Evolutionary conservation across 1,140 invertebrate species (phyloP), one percentile per base, ranked within the genome.

Genomic region (Lepidurus apus): DNA sequence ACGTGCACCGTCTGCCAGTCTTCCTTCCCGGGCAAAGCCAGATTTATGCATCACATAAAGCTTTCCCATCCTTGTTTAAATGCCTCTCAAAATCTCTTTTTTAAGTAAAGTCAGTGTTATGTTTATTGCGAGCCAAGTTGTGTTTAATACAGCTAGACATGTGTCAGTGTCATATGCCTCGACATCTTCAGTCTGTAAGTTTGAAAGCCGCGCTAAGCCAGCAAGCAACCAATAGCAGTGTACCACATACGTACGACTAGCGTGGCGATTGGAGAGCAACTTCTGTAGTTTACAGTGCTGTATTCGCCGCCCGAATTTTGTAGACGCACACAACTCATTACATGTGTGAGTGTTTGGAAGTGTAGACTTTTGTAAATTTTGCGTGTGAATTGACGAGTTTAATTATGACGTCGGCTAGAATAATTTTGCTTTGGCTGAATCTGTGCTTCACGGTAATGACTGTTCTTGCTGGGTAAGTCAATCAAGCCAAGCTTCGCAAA

Each of bases 401-500:
- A 34, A 34, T 34, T n/a, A 65, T 65, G 53, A 65, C 53, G 17
- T 65, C 53, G 53, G 8, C 17, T 21, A 65, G 21, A 65, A 65
- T n/a, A 65, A 17, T 65, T 65, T 65, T 77, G 10, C 9, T 77
- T n/a, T 77, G 43, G 7, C 34, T 77, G 10, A 77, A 77, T 42
- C 44, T 77, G 24, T 77, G 42, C 17, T 77, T 77, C 13, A 77
- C 75, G 24, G 75, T 77, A 0, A 17, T 77, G 5, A 44, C 43
- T 17, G 75, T 77, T 26, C 24, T 77, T 17, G 75, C 75, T 47
- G 75, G 75, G 75, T 77, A 77, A 77, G 75, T 77, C 34, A 34
- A 5, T 26, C 13, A n/a, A 75, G 82, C 73, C 82, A 81, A n/a
- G 82, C 82, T 79, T 83, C 82, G 81, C 81, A 83, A 34, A 83